Evolutionary conservation across 1,140 invertebrate species (phyloP).

Genomic region (Caenorhabditis inopinata): DNA sequence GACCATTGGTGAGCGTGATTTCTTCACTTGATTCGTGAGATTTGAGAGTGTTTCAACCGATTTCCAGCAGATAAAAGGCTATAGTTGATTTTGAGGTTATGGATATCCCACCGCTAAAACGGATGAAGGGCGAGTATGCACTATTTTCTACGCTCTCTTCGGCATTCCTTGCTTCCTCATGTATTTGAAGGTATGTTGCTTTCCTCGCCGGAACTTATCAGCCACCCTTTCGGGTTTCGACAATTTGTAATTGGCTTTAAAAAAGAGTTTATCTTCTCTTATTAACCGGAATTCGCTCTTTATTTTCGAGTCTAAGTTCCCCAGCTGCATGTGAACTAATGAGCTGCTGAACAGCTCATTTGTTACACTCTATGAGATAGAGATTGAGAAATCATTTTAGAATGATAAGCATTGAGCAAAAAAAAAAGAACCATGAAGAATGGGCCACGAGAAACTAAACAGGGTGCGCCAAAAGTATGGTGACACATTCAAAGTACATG

Average conservation of each 20-base stretch:
- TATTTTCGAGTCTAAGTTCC: neutral
- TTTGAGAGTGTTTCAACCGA: neutral
- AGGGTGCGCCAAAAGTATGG: too few species aligned
- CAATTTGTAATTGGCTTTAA: slow-evolving; percentile 5
- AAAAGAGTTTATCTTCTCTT: neutral
- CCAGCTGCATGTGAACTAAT: neutral
- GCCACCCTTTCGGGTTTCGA: neutral
- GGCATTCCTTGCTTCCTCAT: slow-evolving; percentile 64
- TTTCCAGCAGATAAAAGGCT: slow-evolving; percentile 48
- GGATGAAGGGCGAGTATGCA: slow-evolving; percentile 54
- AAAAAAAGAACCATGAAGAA: too few species aligned
- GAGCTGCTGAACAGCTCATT: slow-evolving; percentile 8
- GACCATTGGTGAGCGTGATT: slow-evolving; percentile 60
- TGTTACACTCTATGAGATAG: slow-evolving; percentile 25
- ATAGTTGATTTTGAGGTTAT: slow-evolving; percentile 55
- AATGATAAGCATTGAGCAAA: slow-evolving; percentile 44
- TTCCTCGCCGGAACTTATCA: neutral
- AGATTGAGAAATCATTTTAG: slow-evolving; percentile 1
- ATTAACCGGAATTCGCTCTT: slow-evolving; percentile 5
- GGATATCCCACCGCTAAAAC: slow-evolving; percentile 60
- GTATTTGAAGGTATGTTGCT: slow-evolving; percentile 53
- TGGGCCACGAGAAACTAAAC: neutral
- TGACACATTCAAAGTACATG: too few species aligned
- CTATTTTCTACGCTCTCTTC: slow-evolving; percentile 63
- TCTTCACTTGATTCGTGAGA: slow-evolving; percentile 16